Conservation (phyloP, 2,888 invertebrate species). For the Pycnomerus fuliginosus region DNA sequence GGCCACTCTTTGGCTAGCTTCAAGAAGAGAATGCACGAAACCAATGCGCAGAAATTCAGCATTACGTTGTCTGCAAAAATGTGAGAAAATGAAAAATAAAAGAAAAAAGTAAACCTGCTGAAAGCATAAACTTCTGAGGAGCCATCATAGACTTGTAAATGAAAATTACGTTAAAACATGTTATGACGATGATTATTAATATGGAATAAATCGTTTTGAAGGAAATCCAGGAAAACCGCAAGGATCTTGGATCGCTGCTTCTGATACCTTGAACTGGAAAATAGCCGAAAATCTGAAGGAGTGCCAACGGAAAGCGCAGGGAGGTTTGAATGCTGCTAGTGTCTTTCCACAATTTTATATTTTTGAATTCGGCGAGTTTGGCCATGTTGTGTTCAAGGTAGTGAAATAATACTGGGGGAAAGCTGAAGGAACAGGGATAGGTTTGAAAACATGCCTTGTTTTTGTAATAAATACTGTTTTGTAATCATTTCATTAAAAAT, state of each 20-base stretch:
- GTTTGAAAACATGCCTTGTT: too few relatives aligned
- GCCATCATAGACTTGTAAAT: too few relatives aligned
- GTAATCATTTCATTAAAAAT: too few relatives aligned
- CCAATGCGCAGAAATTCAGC: background rate
- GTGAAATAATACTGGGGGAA: too few relatives aligned
- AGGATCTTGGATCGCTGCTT: background rate
- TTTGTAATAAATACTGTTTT: too few relatives aligned
- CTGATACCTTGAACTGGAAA: slow-evolving; percentile 7
- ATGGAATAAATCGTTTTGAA: slow-evolving; percentile 5
- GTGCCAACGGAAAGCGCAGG: slow-evolving; percentile 3
- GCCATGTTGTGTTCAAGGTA: too few relatives aligned
- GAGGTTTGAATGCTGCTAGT: slow-evolving; percentile 3
- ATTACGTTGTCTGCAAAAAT: slow-evolving; percentile 1
- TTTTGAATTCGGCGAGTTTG: background rate
- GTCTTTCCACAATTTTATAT: background rate
- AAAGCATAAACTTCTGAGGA: too few relatives aligned
- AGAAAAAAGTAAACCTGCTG: too few relatives aligned
- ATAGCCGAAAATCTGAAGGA: slow-evolving; percentile 12
- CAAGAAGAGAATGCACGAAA: slow-evolving; percentile 6
- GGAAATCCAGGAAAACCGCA: slow-evolving; percentile 11
- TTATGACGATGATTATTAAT: too few relatives aligned
- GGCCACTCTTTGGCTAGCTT: slow-evolving; percentile 17
- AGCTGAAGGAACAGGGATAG: too few relatives aligned
- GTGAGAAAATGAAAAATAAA: too few relatives aligned
- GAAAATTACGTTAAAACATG: too few relatives aligned